Percentiles rank a stretch among this genome's conserved stretches.
Conservation (phyloP, 2,797 vertebrate genomes). For the Picus viridis region DNA sequence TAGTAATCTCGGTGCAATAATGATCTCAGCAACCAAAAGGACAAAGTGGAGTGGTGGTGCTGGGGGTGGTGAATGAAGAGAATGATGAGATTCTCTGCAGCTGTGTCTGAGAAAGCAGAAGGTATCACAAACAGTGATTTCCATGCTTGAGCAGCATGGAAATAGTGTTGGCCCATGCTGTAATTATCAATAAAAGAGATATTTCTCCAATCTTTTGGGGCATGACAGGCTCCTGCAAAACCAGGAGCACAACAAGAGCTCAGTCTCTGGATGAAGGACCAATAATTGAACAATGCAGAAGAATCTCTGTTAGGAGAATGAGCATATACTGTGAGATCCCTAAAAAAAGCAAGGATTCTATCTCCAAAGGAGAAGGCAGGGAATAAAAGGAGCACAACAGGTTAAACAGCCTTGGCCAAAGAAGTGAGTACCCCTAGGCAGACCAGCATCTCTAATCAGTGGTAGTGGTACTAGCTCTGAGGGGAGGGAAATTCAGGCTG, state of each 20-base stretch:
- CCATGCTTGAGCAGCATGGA: neutral
- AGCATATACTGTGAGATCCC: neutral
- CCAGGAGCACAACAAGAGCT: neutral
- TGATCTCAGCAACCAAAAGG: neutral
- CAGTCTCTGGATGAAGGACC: neutral
- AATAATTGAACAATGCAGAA: slow-evolving; percentile 15
- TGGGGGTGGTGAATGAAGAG: neutral
- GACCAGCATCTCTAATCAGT: slow-evolving; percentile 69
- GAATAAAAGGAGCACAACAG: slow-evolving; percentile 53
- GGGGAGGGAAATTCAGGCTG: slow-evolving; percentile 69
- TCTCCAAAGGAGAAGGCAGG: slow-evolving; percentile 15
- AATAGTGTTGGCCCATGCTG: neutral
- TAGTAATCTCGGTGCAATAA: neutral
- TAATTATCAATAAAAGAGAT: neutral
- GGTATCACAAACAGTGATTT: neutral
- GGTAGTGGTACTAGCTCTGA: slow-evolving; percentile 63
- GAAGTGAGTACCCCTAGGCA: slow-evolving; percentile 58
- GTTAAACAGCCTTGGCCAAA: slow-evolving; percentile 61
- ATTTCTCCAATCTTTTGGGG: neutral
- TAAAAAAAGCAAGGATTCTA: neutral
- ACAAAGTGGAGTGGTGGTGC: neutral
- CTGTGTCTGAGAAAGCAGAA: neutral
- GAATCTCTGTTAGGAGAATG: neutral
- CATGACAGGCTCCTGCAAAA: neutral
- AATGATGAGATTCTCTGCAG: neutral